Evolutionary conservation across 2,797 vertebrate genomes (phyloP), one percentile per base, ranked within the genome.

Genomic region (Brotula barbata): DNA sequence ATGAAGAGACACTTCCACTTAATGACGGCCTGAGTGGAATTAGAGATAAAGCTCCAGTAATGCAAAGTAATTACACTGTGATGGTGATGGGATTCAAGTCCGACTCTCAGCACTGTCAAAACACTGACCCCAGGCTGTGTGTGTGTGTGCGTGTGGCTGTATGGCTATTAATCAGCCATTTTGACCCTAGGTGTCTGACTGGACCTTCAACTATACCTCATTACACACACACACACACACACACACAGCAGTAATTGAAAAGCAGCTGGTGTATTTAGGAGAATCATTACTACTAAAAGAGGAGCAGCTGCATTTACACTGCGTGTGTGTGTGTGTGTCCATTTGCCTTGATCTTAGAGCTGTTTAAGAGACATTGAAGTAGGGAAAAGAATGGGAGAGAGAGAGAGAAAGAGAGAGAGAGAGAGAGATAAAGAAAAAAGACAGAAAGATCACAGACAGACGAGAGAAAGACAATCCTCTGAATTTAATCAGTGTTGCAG

Each of bases 61-160:
- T 84, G 81, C 76, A 75, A 81, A 75, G 87, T 85, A 89, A 86
- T 87, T 85, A 85, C 77, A 81, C 64, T 41, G 70, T 85, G 83
- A 86, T 70, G 64, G 77, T 77, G 87, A 82, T 43, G 80, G 73
- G 76, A 75, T 63, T 75, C 75, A 79, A 72, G 74, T 13, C 2
- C 12, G 58, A 40, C 63, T 62, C 60, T 67, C 34, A 41, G 41
- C 68, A 68, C 77, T 82, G 87, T 89, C 80, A 86, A 84, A 83
- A 87, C 81, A 85, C 65, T 80, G 75, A 83, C 80, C 81, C 77
- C 20, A 51, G 64, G 53, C n/a, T 60, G 51, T n/a, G 57, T 15
- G 55, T 42, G 71, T 49, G 70, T 36, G 45, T 49, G 54, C 43
- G 55, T 60, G 34, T 33, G 60, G 46, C 46, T 2, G 21, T n/a